Evolutionary conservation across 2,113 vertebrate species (phyloP), one percentile per base, ranked within the genome.

Genomic region (Pelodiscus sinensis): DNA sequence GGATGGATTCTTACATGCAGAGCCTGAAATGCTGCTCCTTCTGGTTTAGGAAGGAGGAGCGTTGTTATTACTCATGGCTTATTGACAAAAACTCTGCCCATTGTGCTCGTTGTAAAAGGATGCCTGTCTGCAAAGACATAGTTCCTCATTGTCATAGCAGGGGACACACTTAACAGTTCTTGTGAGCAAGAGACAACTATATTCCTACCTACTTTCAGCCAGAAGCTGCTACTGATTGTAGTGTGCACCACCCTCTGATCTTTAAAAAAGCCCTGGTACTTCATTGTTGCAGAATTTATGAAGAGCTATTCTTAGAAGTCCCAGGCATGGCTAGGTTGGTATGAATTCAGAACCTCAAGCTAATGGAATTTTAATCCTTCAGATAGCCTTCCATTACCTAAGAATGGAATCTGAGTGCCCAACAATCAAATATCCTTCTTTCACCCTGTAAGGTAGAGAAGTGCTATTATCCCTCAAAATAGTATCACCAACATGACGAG

Each of bases 261-360:
- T 90, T 91, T 94, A 93, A 94, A 97, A 96, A 97, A 96, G 92
- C 95, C 68, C n/a, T 80, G 68, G 93, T 96, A 96, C 96, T 92
- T 97, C 96, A 96, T 95, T 50, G 2, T 68, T 80, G 87, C 93
- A 97, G 92, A 96, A 93, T 96, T 97, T 95, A 77, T 56, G 79
- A 89, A 90, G 81, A 94, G 82, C 94, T 96, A 97, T 96, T 95
- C 95, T 97, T 96, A 97, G 96, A 86, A 90, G 60, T 86, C 84
- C 85, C 24, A 58, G 92, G 91, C 94, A 86, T 94, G 92, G 84
- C 90, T 90, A 80, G 79, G 90, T 92, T 77, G 62, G 91, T 84
- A 86, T 90, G 94, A 96, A 85, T 86, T 82, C 27, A 65, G 79
- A 71, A 55, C 78, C 86, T 85, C 82, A 1, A 75, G 87, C 93